Base-by-base conservation (phyloP, 2,797 vertebrate species). In the Aphelocoma californica region DNA sequence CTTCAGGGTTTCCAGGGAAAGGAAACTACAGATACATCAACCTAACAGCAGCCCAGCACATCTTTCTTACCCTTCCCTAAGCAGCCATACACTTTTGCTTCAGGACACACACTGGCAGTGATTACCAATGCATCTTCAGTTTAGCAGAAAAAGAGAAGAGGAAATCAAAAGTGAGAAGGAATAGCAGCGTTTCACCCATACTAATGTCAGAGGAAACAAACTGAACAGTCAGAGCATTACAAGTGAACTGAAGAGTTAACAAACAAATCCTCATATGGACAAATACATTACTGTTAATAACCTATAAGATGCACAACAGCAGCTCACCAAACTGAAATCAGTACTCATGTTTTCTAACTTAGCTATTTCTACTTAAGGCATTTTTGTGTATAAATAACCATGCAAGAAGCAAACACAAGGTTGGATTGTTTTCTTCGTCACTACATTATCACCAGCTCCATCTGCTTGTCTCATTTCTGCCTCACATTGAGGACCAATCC, bases 271-370 rank as follows among this genome's bases (percentile, higher is more conserved):
- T 88, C 73, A 73, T 44, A 72, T 29, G 48, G 88, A 85, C 44
- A 91, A 96, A 92, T 42, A 73, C 6, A 31, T 83, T 91, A 40
- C 72, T 86, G 85, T 85, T 95, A 89, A 91, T 94, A 88, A 91
- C 54, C 31, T 44, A 4, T 48, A 50, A 79, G 81, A 82, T 36
- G 70, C 31, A 34, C 56, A 93, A 85, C 40, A 92, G 81, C 92
- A 93, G 83, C 71, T 97, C 95, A 90, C 65, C 86, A 94, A 89
- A 66, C 61, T 92, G 93, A 92, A 96, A 93, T 90, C 89, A 86
- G 86, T 69, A 86, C 74, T 97, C 74, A 25, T 67, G 79, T 70
- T 86, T 96, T 78, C 45, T 90, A 95, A 96, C 77, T 15, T 48
- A 95, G 86, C 53, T 92, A 87, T 92, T 93, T 74, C 67, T 89